Evolutionary conservation across 2,888 invertebrate species (phyloP).

Genomic region (Cheilosia soror): DNA sequence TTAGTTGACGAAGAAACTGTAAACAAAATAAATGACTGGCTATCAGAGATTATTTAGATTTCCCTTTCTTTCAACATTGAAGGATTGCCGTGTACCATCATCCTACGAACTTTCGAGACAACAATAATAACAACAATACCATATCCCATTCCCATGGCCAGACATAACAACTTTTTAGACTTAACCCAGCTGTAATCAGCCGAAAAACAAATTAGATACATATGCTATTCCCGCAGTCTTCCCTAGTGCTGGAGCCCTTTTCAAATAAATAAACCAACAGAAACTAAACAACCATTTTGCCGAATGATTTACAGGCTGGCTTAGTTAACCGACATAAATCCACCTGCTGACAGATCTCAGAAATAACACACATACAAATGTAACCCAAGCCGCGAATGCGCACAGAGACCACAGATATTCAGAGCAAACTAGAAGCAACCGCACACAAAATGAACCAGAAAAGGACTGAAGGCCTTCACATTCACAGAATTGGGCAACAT

Average conservation of each 20-base stretch:
- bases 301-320: conserved; percentile 82
- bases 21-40: too few species aligned
- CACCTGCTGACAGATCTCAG: conserved; percentile 81
- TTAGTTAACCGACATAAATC: conserved; percentile 81
- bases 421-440: conserved; percentile 63
- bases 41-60: too few species aligned
- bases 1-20: too few species aligned
- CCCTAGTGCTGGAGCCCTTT: neutral
- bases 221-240: conserved; percentile 4
- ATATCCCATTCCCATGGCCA: neutral
- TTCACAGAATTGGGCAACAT: conserved; percentile 70
- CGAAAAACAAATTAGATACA: conserved; percentile 53
- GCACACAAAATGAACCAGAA: conserved; percentile 51
- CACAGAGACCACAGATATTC: conserved; percentile 51
- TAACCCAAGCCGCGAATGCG: neutral
- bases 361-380: conserved; percentile 44
- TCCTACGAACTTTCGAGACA: neutral
- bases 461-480: conserved; percentile 50
- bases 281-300: conserved; percentile 39
- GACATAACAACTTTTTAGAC: too few species aligned
- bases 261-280: conserved; percentile 30
- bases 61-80: too few species aligned
- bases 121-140: neutral
- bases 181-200: conserved; percentile 6
- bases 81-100: too few species aligned